phyloP scores from a whole-genome alignment of 2,797 vertebrate species.

The Aythya fuligula region DNA sequence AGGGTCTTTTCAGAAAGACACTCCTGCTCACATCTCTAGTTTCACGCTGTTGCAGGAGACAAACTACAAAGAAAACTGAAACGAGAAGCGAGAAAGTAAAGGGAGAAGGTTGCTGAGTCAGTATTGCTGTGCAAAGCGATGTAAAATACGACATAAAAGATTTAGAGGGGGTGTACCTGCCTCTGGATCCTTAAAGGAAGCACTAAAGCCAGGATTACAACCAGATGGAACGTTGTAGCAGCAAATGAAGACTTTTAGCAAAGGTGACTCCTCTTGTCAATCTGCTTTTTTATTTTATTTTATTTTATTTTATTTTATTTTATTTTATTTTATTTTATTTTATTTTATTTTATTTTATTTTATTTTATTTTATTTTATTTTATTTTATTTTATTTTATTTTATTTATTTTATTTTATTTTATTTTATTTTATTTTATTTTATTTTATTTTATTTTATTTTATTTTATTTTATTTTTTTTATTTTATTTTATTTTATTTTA shows the following conservation, averaged over 20 bases:
- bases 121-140: not conserved
- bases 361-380: no score
- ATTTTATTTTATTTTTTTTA: no score
- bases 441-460: not conserved
- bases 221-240: not conserved
- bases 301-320: not conserved
- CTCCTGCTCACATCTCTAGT: not conserved
- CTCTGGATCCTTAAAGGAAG: not conserved
- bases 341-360: not conserved
- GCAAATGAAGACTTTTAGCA: not conserved
- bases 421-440: not conserved
- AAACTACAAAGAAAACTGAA: not conserved
- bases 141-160: not conserved
- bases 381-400: not conserved
- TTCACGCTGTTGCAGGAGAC: not conserved
- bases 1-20: not conserved
- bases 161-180: not conserved
- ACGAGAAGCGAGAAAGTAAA: not conserved
- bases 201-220: not conserved
- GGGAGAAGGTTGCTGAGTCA: not conserved
- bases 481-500: no score
- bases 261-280: not conserved
- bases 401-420: not conserved
- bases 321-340: not conserved
- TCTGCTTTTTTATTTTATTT: no score